These are phyloP conservation scores for Tympanuchus pallidicinctus DNA, from an alignment of 2,113 vertebrate species.

Conservation along the genomic window DNA sequence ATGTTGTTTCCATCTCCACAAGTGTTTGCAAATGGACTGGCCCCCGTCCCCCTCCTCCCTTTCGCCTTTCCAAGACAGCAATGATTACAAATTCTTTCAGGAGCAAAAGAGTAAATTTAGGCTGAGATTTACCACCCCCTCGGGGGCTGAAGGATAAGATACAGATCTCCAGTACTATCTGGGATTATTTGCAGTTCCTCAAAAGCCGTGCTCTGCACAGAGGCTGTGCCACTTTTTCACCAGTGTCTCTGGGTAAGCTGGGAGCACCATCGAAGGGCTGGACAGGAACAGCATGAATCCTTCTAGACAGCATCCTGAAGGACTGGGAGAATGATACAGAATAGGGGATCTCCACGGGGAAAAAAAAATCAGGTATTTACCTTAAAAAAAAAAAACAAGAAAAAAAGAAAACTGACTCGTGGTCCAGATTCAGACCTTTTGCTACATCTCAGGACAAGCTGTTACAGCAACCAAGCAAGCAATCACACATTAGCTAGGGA, in stretches of 20 bases:
- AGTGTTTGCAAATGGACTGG: not conserved
- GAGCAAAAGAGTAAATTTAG: not conserved
- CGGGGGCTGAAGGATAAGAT: not conserved
- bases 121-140: not conserved
- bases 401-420: not conserved
- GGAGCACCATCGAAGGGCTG: not conserved
- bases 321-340: not conserved
- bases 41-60: not conserved
- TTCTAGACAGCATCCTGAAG: not conserved
- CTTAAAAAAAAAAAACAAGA: not conserved
- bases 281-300: not conserved
- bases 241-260: not conserved
- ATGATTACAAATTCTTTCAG: not conserved
- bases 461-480: not conserved
- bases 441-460: not conserved
- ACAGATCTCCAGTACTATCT: not conserved
- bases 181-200: not conserved
- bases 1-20: not conserved
- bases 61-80: not conserved
- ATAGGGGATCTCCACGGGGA: not conserved
- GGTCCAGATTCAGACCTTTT: not conserved
- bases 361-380: not conserved
- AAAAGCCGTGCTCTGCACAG: accelerated
- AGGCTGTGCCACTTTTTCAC: accelerated
- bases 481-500: not conserved